These are phyloP conservation scores for Stenurella melanura DNA, from an alignment of 2,888 invertebrate genomes.

Conservation along the genomic window DNA sequence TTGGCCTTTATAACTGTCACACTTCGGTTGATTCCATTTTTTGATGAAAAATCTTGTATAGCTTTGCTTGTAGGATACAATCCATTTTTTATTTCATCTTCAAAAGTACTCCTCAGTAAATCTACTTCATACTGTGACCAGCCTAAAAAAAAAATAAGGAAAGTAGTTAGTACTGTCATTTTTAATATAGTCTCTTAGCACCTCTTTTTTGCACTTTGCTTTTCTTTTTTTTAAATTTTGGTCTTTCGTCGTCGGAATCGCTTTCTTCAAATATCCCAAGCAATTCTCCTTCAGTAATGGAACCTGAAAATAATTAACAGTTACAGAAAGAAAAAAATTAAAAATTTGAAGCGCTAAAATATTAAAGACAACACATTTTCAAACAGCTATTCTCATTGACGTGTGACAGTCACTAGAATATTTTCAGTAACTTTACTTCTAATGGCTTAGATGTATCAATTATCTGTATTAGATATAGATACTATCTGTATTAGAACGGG, in stretches of 20 bases:
- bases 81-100: neutral
- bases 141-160: conserved; percentile 6
- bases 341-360: no score
- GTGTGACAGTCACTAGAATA: conserved; percentile 2
- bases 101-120: neutral
- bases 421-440: conserved; percentile 13
- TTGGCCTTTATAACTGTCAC: neutral
- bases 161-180: neutral
- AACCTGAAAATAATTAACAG: no score
- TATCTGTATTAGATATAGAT: no score
- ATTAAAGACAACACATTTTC: conserved; percentile 8
- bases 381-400: neutral
- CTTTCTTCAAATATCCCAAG: no score
- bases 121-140: conserved; percentile 2
- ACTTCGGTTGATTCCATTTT: conserved; percentile 5
- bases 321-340: no score
- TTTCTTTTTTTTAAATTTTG: conserved; percentile 8
- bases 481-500: no score
- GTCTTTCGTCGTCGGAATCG: neutral
- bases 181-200: neutral
- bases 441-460: conserved; percentile 2
- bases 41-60: conserved; percentile 7
- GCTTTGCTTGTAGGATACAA: conserved; percentile 8
- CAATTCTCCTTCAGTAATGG: no score
- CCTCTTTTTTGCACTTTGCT: conserved; percentile 1